phyloP scores from a whole-genome alignment of 2,888 invertebrate species.

The Cinara cedri region DNA sequence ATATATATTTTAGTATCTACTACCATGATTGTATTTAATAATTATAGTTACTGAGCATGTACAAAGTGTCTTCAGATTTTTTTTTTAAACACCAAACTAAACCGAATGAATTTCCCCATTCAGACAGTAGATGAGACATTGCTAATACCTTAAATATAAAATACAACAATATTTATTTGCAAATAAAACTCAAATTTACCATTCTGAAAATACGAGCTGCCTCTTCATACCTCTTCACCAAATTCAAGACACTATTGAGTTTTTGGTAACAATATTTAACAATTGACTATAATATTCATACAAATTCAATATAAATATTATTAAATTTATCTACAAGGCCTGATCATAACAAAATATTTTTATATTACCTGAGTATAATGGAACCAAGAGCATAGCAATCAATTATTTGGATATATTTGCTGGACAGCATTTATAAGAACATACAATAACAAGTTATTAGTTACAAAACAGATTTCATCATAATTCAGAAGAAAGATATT shows the following conservation, averaged over 20 bases:
- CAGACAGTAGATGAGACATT: conserved; percentile 1
- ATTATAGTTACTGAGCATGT: too few relatives aligned
- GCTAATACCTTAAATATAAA: conserved; percentile 3
- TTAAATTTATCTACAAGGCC: neutral
- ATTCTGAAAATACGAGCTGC: conserved; percentile 19
- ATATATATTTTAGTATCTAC: too few relatives aligned
- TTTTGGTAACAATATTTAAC: conserved; percentile 1
- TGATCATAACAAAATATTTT: neutral
- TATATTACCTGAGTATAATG: neutral
- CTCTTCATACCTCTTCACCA: neutral
- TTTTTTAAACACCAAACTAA: too few relatives aligned
- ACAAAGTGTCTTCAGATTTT: too few relatives aligned
- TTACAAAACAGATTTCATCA: neutral
- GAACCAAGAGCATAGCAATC: neutral
- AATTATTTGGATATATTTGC: neutral
- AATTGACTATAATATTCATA: neutral
- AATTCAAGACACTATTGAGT: conserved; percentile 13
- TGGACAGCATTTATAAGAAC: neutral
- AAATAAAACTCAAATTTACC: conserved; percentile 5
- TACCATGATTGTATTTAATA: too few relatives aligned
- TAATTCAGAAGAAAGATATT: neutral
- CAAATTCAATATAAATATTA: neutral
- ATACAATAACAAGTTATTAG: neutral
- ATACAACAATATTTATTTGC: conserved; percentile 7
- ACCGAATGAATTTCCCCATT: conserved; percentile 15